Base-by-base conservation (phyloP, 2,888 invertebrate genomes). In the Rhopalosiphum nymphaeae region DNA sequence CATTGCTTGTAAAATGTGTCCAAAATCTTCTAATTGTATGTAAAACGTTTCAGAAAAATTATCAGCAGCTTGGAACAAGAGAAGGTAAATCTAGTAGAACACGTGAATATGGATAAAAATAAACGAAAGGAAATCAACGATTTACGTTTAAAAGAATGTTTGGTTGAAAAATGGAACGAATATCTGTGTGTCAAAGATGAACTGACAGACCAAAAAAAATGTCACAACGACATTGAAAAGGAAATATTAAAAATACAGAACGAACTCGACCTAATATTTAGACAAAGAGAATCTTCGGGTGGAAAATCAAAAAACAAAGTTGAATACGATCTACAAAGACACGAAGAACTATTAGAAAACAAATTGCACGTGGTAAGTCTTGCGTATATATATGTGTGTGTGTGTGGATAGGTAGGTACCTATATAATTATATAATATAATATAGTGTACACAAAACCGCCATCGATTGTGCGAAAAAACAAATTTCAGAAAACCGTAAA, bases 341-440 rank as follows among this genome's bases (percentile, higher is more conserved):
- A 94, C 57, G 96, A 97, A 36, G 96, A 96, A 42, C 97, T 97
- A 95, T 96, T 98, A 94, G 97, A 98, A 96, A 97, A 98, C 96
- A 97, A 98, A 0, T 96, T 98, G 53, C 97, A 98, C 95, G 97
- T 97, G 87, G 95, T 95, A 94, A 95, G 95, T 26, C 44, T 88
- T 61, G 3, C 25, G 1, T 44, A 42, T 42, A 61, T 29, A 13
- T 67, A 67, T 61, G 13, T n/a, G n/a, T 67, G n/a, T 67, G 16
- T 67, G n/a, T 4, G 16, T 67, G n/a, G 13, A 16, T n/a, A 89
- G 29, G 36, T 89, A 89, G 42, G 10, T 89, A 53, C 25, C 16
- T 61, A 25, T 84, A 42, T 42, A 84, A 25, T 42, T 85, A 85
- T 26, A 85, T 26, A 85, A 67, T 78, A 78, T 3, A 78, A 36